A percentile compares a stretch with the other conserved stretches of the same genome.
Evolutionary conservation across 2,797 vertebrate genomes (phyloP).

Genomic region (Phyllotis vaccarum): DNA sequence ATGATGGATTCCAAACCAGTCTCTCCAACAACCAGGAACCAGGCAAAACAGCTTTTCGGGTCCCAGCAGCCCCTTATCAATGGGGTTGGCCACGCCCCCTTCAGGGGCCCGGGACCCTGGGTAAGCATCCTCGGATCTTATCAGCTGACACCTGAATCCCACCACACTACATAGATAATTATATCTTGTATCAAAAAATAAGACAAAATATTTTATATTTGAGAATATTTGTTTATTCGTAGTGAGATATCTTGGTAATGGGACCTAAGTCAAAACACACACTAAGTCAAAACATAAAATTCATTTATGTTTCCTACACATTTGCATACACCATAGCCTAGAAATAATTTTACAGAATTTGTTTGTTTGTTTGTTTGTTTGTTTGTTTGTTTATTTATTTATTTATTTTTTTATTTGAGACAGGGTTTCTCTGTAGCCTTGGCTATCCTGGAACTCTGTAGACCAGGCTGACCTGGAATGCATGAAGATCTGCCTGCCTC

Average conservation of each 20-base stretch:
- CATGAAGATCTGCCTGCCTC: neutral
- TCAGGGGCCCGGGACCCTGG: too few species aligned
- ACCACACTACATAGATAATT: too few species aligned
- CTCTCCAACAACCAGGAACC: too few species aligned
- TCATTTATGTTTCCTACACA: neutral
- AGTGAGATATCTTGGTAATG: neutral
- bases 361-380: neutral
- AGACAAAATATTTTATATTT: neutral
- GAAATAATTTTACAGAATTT: neutral
- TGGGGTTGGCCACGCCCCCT: too few species aligned
- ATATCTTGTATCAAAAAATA: neutral
- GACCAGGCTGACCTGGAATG: neutral
- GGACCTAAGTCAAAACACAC: neutral
- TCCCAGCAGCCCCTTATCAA: too few species aligned
- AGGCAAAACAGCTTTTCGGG: too few species aligned
- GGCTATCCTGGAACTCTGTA: neutral
- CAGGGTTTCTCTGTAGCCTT: neutral
- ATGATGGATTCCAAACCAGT: too few species aligned
- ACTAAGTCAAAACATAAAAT: neutral
- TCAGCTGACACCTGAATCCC: too few species aligned
- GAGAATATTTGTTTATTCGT: neutral
- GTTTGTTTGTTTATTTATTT: neutral
- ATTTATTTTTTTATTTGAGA: neutral
- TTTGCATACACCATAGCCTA: neutral
- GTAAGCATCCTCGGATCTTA: too few species aligned